A percentile compares a stretch with the other conserved stretches of the same genome.
phyloP scores from a whole-genome alignment of 2,888 invertebrate genomes.

The Tanytarsus gracilentus region DNA sequence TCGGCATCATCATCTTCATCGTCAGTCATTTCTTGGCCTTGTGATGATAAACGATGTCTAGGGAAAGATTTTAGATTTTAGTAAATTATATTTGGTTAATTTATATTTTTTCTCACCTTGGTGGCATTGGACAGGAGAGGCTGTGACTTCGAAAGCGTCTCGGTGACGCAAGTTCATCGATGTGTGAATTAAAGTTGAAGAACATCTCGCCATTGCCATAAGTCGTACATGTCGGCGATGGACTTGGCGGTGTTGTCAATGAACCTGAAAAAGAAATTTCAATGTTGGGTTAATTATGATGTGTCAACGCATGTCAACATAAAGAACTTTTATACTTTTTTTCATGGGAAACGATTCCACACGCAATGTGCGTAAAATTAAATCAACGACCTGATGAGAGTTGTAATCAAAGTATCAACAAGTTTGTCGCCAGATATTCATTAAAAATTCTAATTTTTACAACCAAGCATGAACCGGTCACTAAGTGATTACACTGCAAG shows the following conservation, averaged over 20 bases:
- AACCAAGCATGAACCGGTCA: too few species aligned
- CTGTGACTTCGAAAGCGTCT: conserved; percentile 20
- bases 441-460: too few species aligned
- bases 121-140: conserved; percentile 2
- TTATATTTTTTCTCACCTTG: conserved; percentile 6
- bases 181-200: conserved; percentile 32
- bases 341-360: not conserved
- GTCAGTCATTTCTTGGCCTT: conserved; percentile 34
- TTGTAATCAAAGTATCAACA: too few species aligned
- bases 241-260: conserved; percentile 41
- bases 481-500: too few species aligned
- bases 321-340: not conserved
- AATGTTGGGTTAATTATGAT: not conserved
- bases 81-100: too few species aligned
- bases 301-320: too few species aligned
- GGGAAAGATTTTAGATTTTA: too few species aligned
- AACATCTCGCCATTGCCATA: conserved; percentile 37
- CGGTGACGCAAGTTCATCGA: conserved; percentile 22
- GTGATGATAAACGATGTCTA: conserved; percentile 42
- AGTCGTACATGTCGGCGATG: conserved; percentile 36
- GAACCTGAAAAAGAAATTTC: conserved; percentile 36
- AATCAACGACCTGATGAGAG: too few species aligned
- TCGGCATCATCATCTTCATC: conserved; percentile 42
- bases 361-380: conserved; percentile 18
- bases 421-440: too few species aligned